Base-by-base conservation (phyloP, 2,797 vertebrate genomes). In the Catostomus latipinnis region DNA sequence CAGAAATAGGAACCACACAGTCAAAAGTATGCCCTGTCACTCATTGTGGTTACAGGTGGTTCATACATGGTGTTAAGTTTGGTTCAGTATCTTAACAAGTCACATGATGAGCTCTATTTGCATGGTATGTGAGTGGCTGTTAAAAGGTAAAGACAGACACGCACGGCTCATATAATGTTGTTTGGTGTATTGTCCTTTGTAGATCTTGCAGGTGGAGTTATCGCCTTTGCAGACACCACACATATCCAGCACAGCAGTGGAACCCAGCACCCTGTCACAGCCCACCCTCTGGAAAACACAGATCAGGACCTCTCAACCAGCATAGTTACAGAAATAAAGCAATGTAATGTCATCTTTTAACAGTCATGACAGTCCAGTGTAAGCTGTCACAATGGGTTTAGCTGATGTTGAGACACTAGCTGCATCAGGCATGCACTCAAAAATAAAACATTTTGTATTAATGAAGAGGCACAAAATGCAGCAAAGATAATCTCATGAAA, bases 201-300 rank as follows among this genome's bases (percentile, higher is more conserved):
- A 94, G 45, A 89, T 90, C 56, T 90, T 94, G 86, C 96, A 97
- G 69, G 94, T 94, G 66, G 96, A 94, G 87, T 96, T 95, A 89
- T 96, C 92, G 69, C 96, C 96, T 76, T 91, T 92, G 87, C 96
- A 97, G 57, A 96, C 89, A 0, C 96, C 96, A 2, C 96, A 97
- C 54, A 88, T 87, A 84, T 97, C 96, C 62, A 90, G 93, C 5
- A 87, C 84, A 43, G 95, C 94, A 46, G 88, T 82, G 0, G 96
- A 97, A 34, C 95, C 95, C 84, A 97, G 85, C 58, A 96, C 85
- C 0, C 88, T 88, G 84, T 97, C 96, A 89, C 96, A 97, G 70
- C 96, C 96, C 73, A 96, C 96, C 85, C 83, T 93, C 96, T 97
- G 89, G 34, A 86, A 86, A 82, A 85, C 54, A 84, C 73, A 88